phyloP scores from a whole-genome alignment of 2,797 vertebrate species.

The Enteromius afrohamiltoni region DNA sequence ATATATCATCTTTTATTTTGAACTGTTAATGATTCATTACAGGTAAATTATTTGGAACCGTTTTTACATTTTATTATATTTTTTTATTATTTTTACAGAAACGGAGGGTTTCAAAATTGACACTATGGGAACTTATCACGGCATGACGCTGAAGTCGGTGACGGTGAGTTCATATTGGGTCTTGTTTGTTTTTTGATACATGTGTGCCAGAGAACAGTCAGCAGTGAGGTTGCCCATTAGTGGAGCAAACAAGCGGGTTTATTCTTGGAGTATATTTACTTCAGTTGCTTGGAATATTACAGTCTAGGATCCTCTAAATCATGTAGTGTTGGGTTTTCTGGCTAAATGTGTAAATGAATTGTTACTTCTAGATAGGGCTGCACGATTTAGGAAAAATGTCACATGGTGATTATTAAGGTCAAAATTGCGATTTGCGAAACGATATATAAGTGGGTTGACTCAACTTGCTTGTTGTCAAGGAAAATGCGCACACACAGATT shows the following conservation, averaged over 20 bases:
- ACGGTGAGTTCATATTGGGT: constrained; percentile 84
- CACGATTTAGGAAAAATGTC: too few species aligned
- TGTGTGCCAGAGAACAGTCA: background rate
- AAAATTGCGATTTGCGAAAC: too few species aligned
- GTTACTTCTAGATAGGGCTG: too few species aligned
- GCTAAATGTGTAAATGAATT: background rate
- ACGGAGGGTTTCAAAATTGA: constrained; percentile 99
- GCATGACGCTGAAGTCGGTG: constrained; percentile 98
- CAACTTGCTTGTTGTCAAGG: too few species aligned
- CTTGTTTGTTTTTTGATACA: background rate
- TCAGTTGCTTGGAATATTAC: background rate
- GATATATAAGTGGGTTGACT: too few species aligned
- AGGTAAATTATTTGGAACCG: background rate
- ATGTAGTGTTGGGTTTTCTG: background rate
- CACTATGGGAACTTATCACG: constrained; percentile 98
- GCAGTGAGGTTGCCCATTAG: background rate
- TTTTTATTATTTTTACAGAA: constrained; percentile 74
- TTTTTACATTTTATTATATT: background rate
- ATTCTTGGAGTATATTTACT: background rate
- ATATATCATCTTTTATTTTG: background rate
- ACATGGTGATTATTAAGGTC: too few species aligned
- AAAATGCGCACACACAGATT: too few species aligned
- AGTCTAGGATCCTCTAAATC: background rate
- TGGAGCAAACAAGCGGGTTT: background rate
- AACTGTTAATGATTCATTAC: background rate